A percentile compares a stretch with the other conserved stretches of the same genome.
Conservation (phyloP, 2,797 vertebrate species). For the Phalloptychus januarius region DNA sequence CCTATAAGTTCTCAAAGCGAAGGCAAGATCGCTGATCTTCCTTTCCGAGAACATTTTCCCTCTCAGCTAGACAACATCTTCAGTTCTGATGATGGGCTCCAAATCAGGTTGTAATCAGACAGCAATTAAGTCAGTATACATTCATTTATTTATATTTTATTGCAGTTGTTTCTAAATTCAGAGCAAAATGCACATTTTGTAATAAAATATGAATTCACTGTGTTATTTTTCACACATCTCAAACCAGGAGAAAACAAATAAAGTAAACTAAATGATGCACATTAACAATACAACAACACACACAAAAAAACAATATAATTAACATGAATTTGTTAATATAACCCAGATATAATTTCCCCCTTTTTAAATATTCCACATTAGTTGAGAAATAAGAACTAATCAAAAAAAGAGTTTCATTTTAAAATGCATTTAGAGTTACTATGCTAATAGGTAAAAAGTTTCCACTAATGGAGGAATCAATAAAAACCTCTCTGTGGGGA, state of each 20-base stretch:
- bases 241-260: not conserved
- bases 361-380: not conserved
- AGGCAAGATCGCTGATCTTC: not conserved
- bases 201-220: not conserved
- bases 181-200: not conserved
- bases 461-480: not conserved
- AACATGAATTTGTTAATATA: not conserved
- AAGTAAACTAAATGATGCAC: not conserved
- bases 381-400: not conserved
- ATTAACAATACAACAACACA: not conserved
- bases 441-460: not conserved
- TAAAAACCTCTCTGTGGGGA: constrained; percentile 6
- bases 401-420: not conserved
- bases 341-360: not conserved
- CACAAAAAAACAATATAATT: not conserved
- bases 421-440: not conserved
- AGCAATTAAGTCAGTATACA: too few species aligned
- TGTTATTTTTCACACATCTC: not conserved
- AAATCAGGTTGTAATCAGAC: not conserved
- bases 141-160: too few species aligned
- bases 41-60: not conserved
- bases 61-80: not conserved
- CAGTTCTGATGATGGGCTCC: not conserved
- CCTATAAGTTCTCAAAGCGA: not conserved
- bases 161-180: not conserved